Conservation (phyloP, 2,113 vertebrate genomes). For the Cairina moschata region DNA sequence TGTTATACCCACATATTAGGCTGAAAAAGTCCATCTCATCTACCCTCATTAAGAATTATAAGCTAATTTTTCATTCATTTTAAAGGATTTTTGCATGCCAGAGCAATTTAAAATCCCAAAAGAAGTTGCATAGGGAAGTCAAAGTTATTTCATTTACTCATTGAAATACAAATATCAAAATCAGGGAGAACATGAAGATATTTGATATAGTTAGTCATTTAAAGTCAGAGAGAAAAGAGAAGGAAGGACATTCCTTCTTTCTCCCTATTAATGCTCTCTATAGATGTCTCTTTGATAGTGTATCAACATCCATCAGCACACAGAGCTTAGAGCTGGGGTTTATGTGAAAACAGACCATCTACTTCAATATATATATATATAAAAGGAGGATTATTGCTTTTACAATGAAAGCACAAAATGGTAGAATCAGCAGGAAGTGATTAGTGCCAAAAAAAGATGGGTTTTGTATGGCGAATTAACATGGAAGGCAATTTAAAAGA, state of each 20-base stretch:
- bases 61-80: neutral
- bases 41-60: neutral
- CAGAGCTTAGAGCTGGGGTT: constrained; percentile 22
- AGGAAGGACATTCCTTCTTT: constrained; percentile 1
- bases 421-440: neutral
- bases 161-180: neutral
- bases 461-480: neutral
- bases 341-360: neutral
- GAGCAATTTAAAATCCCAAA: neutral
- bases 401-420: constrained; percentile 15
- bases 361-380: neutral
- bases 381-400: constrained; percentile 50
- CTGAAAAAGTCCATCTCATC: neutral
- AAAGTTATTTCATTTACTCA: constrained; percentile 1
- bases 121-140: neutral
- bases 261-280: neutral
- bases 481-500: neutral
- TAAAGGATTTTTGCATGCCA: neutral
- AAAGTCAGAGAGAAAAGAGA: neutral
- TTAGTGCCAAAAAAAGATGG: neutral
- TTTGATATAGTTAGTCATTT: constrained; percentile 8
- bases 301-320: constrained; percentile 40
- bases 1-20: neutral
- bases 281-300: neutral
- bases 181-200: neutral